These are phyloP conservation scores for Cyanoliseus patagonus DNA, from an alignment of 2,113 vertebrate genomes.

Conservation along the genomic window DNA sequence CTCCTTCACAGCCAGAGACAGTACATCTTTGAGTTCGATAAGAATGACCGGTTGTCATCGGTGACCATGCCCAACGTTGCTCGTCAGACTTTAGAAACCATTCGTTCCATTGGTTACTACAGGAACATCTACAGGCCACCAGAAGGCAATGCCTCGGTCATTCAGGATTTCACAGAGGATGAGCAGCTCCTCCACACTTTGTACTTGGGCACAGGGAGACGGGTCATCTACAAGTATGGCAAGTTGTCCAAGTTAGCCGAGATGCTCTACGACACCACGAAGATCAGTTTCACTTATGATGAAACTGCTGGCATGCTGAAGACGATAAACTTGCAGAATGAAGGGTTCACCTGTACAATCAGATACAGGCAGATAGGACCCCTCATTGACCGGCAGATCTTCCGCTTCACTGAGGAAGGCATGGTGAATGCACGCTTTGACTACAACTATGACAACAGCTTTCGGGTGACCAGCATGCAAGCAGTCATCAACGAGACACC, in stretches of 20 bases:
- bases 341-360: constrained; percentile 95
- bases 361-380: constrained; percentile 96
- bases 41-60: constrained; percentile 90
- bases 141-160: constrained; percentile 90
- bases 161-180: constrained; percentile 95
- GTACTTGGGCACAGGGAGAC: constrained; percentile 91
- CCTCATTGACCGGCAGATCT: constrained; percentile 95
- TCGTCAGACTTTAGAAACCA: constrained; percentile 91
- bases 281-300: constrained; percentile 91
- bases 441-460: constrained; percentile 98
- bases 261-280: constrained; percentile 94
- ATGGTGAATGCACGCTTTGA: constrained; percentile 98
- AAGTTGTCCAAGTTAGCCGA: constrained; percentile 92
- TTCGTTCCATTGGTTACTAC: constrained; percentile 95
- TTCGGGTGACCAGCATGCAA: constrained; percentile 99
- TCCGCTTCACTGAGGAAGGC: constrained; percentile 97
- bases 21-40: constrained; percentile 98
- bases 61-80: constrained; percentile 99
- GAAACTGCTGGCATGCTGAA: constrained; percentile 95
- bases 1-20: constrained; percentile 96
- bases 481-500: constrained; percentile 97
- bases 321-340: constrained; percentile 92
- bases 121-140: constrained; percentile 93
- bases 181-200: constrained; percentile 90
- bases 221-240: constrained; percentile 94